Base-by-base conservation (phyloP, 2,888 invertebrate genomes). In the Nineta flava region DNA sequence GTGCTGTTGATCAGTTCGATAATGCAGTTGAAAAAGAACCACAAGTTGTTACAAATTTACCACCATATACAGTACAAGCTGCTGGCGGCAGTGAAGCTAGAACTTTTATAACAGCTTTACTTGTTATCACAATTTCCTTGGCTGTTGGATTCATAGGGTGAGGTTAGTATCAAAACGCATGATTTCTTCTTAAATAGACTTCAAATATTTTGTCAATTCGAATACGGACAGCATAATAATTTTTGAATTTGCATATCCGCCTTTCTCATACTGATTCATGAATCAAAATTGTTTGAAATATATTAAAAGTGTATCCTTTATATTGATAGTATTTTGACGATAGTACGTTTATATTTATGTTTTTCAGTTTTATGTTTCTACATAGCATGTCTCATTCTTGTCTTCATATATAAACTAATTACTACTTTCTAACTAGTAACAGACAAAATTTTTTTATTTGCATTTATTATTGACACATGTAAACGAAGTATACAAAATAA, bases 91-190 rank as follows among this genome's bases (percentile, higher is more conserved):
- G 78, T 54, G 71, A 73, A 6, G 74, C 76, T n/a, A 76, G 78
- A 54, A 77, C 80, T 47, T 70, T 80, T 12, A 70, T 78, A 52
- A 80, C 81, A 1, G 77, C 75, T 0, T 53, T 81, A 10, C 65
- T 82, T 21, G 81, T 77, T 1, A 66, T 82, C 32, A 58, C 78
- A 41, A 79, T 81, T n/a, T 77, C 81, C 0, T 55, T 81, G 46
- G 76, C 78, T 1, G 79, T 81, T 51, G 82, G 83, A 58, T 76
- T 78, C 57, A 73, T 83, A 61, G 83, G 83, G 83, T 83, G 81
- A 83, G 83, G 83, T 83, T 58, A 65, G 81, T 76, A 54, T 52
- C 13, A 32, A 46, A 46, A 31, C 17, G 2, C 19, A 19, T 10
- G 10, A 13, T 42, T 38, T 38, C 4, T 4, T 15, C 9, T 15